Percentiles rank a stretch among this genome's conserved stretches.
Evolutionary conservation across 2,797 vertebrate genomes (phyloP).

Genomic region (Eulemur mongoz): DNA sequence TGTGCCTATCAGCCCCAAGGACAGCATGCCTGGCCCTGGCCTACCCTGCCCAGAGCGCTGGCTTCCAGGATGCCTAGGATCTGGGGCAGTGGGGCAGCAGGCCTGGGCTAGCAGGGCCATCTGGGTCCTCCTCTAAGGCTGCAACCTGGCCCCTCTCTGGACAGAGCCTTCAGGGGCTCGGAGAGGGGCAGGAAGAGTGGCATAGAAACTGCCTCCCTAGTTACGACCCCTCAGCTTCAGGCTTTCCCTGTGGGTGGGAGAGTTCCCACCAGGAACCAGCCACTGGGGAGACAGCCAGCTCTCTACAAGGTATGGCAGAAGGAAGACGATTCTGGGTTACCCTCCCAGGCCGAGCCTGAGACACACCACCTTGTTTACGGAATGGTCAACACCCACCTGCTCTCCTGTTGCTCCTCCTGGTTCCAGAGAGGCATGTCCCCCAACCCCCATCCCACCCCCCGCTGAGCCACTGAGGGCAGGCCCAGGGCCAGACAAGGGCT

Average conservation of each 20-base stretch:
- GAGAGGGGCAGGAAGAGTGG: not conserved
- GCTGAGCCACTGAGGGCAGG: not conserved
- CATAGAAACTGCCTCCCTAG: not conserved
- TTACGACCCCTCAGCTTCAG: not conserved
- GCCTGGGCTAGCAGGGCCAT: not conserved
- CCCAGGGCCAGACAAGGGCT: not conserved
- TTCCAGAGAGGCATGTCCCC: not conserved
- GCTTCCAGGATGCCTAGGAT: not conserved
- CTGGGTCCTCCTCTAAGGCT: not conserved
- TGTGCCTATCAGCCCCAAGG: not conserved
- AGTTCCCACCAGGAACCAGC: not conserved
- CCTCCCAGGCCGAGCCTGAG: not conserved
- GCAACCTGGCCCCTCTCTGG: not conserved
- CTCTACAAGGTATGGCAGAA: not conserved
- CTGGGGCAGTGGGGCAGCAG: not conserved
- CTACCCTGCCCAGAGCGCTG: fast-evolving
- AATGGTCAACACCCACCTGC: not conserved
- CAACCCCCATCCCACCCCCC: no score
- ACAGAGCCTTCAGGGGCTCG: not conserved
- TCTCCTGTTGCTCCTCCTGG: not conserved
- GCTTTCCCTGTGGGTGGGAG: not conserved
- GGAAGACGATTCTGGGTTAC: not conserved
- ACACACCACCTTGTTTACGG: not conserved
- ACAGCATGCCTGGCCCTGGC: not conserved
- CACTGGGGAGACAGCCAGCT: not conserved